Base-by-base conservation (phyloP, 1,140 invertebrate species). In the Drosophila paulistorum region DNA sequence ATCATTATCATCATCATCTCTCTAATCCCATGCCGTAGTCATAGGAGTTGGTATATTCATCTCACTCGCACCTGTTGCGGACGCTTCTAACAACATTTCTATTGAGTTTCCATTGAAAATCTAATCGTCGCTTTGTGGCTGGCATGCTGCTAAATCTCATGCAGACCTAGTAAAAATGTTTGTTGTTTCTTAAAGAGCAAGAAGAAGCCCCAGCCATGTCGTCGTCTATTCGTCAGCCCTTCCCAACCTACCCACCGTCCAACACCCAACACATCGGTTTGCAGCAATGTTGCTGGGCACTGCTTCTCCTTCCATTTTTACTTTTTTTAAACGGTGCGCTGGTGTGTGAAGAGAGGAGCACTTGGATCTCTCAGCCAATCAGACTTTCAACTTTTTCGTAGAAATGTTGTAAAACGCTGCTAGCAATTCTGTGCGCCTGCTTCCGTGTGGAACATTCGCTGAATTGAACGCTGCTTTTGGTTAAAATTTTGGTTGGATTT, bases 361-460 rank as follows among this genome's bases (percentile, higher is more conserved):
- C 64, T 69, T 73, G 58, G 58, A 66, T 71, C 67, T 76, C 68
- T 72, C 79, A 86, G 79, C 82, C 86, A 90, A 90, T 90, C 86
- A 90, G 65, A 65, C 71, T 80, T 82, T 77, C 75, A 87, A 79
- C 75, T 63, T 65, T 20, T 55, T 64, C 68, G 76, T 77, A 67
- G 60, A 85, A 90, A 86, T 90, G 86, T 84, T 90, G 87, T 90
- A 90, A 76, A 82, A 68, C 51, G 60, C 65, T 77, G 68, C 80
- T 81, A 6, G 4, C 13, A 33, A 0, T 13, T 33, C 90, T 91
- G 90, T 37, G 81, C 72, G 70, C 90, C 87, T 91, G 81, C 64
- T 90, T 84, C 35, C 77, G 65, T 91, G 90, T 91, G 90, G 90
- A 91, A 91, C 90, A 91, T 90, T 91, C 81, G 87, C 81, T 87